Evolutionary conservation across 2,888 invertebrate species (phyloP), one percentile per base, ranked within the genome.

Genomic region (Drosophila monieri): DNA sequence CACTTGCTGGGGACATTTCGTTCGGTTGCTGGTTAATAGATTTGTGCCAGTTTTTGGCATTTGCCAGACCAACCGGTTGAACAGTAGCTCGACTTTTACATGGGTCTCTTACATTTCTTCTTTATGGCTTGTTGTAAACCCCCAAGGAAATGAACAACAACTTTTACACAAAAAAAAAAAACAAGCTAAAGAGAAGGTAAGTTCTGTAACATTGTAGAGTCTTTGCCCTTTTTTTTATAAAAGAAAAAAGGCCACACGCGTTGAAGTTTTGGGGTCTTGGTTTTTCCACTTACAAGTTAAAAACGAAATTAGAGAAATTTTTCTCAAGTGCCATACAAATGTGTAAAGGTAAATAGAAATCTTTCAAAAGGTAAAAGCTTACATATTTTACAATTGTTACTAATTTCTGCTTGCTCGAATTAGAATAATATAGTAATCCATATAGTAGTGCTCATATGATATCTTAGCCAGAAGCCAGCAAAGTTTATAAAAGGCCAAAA

Each of bases 401-500:
- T 55, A 57, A 60, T 46, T 66, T 35, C 35, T 55, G 44, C 30
- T 9, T 52, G 35, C 54, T 65, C 39, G 30, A 12, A 27, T 3
- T 8, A 35, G 57, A 48, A 61, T 59, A 37, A 2, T 32, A 12
- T 32, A 25, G 25, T 1, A 8, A 3, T 9, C 25, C 9, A 27
- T 27, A 27, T 2, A 27, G 27, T 27, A 6, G 6, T n/a, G n/a
- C 25, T 27, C 25, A 27, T 27, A 27, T 8, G 8, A n/a, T 35
- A 12, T 35, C 6, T 72, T 58, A 68, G n/a, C 81, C 81, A 78
- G 79, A 85, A 79, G 85, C 70, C 73, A 66, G 49, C 41, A 39
- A 48, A 65, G 59, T 72, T 77, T 72, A 60, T 67, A 77, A 66
- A 78, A 59, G 60, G 60, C 27, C 8, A 37, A 21, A 37, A 61